Base-by-base conservation (phyloP, 2,113 vertebrate species). In the Lagenorhynchus albirostris region DNA sequence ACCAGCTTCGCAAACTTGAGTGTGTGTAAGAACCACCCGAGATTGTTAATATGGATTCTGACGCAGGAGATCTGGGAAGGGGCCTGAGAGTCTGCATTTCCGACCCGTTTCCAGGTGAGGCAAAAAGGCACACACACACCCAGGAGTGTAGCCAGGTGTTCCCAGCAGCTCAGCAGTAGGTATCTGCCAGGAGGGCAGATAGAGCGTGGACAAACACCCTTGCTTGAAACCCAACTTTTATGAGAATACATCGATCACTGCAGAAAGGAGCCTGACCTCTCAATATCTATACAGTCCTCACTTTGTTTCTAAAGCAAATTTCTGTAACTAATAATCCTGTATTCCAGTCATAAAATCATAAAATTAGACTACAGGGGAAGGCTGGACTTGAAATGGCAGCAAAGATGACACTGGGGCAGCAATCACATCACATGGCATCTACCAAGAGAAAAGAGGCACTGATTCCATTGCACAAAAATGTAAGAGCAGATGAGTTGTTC, bases 131-230 rank as follows among this genome's bases (percentile, higher is more conserved):
- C 44, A 41, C 25, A 93, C 21, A 29, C 2, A 14, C 1, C 2
- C 50, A 15, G 20, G 68, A 0, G n/a, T 15, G 15, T 36, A 6
- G 26, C 0, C 0, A 62, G 3, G 2, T 2, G 2, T 29, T 55
- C 29, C 63, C 58, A 60, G 50, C 1, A 12, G 7, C 10, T 26
- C 4, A 10, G 26, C 0, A 1, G 25, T 2, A 26, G 15, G 21
- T 26, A 12, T 4, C 20, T 67, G 5, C 29, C 11, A n/a, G 18
- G 36, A 79, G 74, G 68, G 50, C 6, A 21, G 6, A 36, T 23
- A 17, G n/a, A 5, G 0, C 18, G 21, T 65, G 6, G n/a, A 82
- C 8, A 21, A 21, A 67, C 29, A n/a, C 10, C 21, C 8, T 2
- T 36, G 26, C 53, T 83, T 13, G 62, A 53, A 82, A 82, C 14